These are phyloP conservation scores for Achatina immaculata DNA, from an alignment of 1,140 invertebrate species.

Conservation along the genomic window DNA sequence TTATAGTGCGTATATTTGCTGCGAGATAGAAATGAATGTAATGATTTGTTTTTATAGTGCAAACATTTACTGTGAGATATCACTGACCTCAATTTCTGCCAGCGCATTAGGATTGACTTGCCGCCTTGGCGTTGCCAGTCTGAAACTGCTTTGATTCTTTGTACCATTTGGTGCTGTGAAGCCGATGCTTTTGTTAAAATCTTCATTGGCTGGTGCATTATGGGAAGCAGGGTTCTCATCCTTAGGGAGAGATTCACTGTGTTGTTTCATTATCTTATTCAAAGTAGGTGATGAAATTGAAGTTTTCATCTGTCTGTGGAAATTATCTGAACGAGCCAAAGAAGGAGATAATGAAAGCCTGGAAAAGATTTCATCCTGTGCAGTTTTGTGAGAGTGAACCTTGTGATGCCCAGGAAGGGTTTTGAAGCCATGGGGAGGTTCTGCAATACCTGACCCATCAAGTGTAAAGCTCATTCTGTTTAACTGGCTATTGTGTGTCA, in stretches of 20 bases:
- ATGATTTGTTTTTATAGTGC: no score
- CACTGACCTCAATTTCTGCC: slow-evolving; percentile 58
- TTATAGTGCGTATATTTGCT: no score
- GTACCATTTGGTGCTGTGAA: not conserved
- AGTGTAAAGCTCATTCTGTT: not conserved
- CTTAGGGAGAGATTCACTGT: not conserved
- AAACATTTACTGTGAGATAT: no score
- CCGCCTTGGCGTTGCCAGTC: slow-evolving; percentile 20
- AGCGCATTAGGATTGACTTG: slow-evolving; percentile 51
- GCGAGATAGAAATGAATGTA: no score
- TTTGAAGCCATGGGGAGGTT: not conserved
- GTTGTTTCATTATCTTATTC: not conserved
- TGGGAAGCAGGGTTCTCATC: not conserved
- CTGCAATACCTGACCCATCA: not conserved
- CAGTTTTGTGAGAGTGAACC: not conserved
- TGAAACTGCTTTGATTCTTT: slow-evolving; percentile 25
- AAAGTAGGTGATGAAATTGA: slow-evolving; percentile 14
- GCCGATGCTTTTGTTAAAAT: not conserved
- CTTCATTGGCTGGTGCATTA: not conserved
- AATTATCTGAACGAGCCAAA: not conserved
- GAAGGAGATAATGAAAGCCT: not conserved
- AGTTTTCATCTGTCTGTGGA: not conserved
- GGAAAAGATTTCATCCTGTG: not conserved
- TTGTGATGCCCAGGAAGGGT: slow-evolving; percentile 2
- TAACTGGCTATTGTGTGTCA: slow-evolving; percentile 19